Evolutionary conservation across 2,113 vertebrate genomes (phyloP), one percentile per base, ranked within the genome.

Genomic region (Epinephelus lanceolatus): DNA sequence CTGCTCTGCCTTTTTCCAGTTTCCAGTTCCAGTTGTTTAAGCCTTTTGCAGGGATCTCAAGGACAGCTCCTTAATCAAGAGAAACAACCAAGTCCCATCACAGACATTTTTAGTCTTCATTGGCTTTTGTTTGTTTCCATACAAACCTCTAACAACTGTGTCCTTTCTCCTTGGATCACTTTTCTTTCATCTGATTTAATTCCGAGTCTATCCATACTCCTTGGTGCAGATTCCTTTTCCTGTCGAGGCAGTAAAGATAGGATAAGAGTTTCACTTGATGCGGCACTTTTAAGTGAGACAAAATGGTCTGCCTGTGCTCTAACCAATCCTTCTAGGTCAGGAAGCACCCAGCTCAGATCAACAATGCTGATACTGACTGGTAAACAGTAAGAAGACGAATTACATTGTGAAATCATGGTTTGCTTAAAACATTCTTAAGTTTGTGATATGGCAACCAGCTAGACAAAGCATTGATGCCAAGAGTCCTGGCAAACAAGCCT

Each of bases 171-270:
- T 81, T 33, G 10, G 55, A 71, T 67, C 61, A 47, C 56, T 79
- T 83, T 55, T 70, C 47, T 71, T 71, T 61, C 30, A 55, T 71
- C 68, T 78, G 33, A 85, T 76, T 83, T 79, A 4, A 85, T 79
- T 68, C 69, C 9, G 10, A 47, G 21, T 47, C 57, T 19, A 62
- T 68, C 85, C 62, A 56, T 45, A 76, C 33, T 60, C 37, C 53
- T 14, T 0, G 37, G 10, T 42, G 5, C 21, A 51, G 37, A 63
- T 79, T 47, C 4, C 12, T 55, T 56, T 45, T 12, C 42, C 13
- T 51, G 12, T 30, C 0, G 4, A 62, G 42, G 27, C 5, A 55
- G 14, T 62, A 40, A 51, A 80, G 61, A 53, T n/a, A 4, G 57
- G 17, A 37, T 18, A 49, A 40, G 65, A 55, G 25, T 67, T 75